phyloP scores from a whole-genome alignment of 2,113 vertebrate genomes.

The Cercocebus atys region DNA sequence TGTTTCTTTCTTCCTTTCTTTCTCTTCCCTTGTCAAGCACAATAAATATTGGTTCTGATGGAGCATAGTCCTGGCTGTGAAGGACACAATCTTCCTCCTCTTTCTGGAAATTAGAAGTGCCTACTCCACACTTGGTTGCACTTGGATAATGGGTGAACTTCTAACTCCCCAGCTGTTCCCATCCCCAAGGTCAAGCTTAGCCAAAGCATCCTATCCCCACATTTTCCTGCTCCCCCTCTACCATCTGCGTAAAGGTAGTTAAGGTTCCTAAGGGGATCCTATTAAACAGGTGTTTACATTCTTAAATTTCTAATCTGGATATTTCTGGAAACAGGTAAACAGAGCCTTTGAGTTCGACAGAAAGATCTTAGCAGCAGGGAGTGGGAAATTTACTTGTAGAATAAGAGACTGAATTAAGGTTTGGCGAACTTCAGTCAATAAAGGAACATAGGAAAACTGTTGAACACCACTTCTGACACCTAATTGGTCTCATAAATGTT shows the following conservation, averaged over 20 bases:
- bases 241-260: conserved; percentile 54
- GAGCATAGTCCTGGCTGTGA: conserved; percentile 20
- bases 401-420: conserved; percentile 53
- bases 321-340: conserved; percentile 72
- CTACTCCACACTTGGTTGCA: background rate
- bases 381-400: conserved; percentile 57
- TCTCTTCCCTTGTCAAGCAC: conserved; percentile 11
- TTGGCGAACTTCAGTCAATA: conserved; percentile 36
- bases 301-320: conserved; percentile 66
- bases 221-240: background rate
- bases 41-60: conserved; percentile 46
- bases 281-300: conserved; percentile 75
- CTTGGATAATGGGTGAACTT: conserved; percentile 5
- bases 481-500: conserved; percentile 9
- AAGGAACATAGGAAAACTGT: conserved; percentile 26
- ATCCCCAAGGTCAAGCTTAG: conserved; percentile 35
- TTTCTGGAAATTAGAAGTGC: conserved; percentile 11
- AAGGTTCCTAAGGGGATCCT: conserved; percentile 57
- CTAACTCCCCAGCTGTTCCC: background rate
- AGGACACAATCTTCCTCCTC: background rate
- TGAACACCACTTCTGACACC: background rate
- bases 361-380: conserved; percentile 70
- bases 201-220: background rate
- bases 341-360: conserved; percentile 45
- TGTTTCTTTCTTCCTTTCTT: background rate